A percentile compares a stretch with the other conserved stretches of the same genome.
These are phyloP conservation scores for Heteromormyrus szaboi DNA, from an alignment of 2,797 vertebrate species.

Conservation along the genomic window DNA sequence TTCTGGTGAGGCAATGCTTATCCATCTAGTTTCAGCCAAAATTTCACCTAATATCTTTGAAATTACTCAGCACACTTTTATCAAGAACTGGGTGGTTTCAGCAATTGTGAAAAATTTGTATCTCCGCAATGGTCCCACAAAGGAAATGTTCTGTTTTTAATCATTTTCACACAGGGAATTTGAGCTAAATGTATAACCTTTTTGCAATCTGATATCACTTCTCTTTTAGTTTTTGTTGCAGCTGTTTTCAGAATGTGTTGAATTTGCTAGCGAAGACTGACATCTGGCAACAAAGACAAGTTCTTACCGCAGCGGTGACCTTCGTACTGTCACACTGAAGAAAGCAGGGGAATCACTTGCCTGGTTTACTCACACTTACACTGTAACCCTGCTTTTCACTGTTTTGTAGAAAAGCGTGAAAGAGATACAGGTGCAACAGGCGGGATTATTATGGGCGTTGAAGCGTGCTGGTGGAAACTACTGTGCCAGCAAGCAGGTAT, in stretches of 20 bases:
- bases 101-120: neutral
- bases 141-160: neutral
- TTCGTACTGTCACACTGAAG: neutral
- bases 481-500: neutral
- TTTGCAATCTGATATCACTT: neutral
- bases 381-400: conserved; percentile 5
- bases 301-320: neutral
- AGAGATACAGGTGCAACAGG: neutral
- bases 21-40: neutral
- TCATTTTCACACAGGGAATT: neutral
- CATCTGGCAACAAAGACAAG: neutral
- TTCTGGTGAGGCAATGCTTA: neutral
- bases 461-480: neutral
- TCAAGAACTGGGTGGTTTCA: neutral
- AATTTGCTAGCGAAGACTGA: neutral
- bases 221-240: neutral
- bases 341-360: neutral
- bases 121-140: neutral
- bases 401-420: neutral
- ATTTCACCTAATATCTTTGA: neutral
- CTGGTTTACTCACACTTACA: neutral
- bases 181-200: neutral
- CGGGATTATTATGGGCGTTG: neutral
- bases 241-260: neutral
- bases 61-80: neutral